Conservation (phyloP, 2,888 invertebrate genomes). For the Xestia c-nigrum region DNA sequence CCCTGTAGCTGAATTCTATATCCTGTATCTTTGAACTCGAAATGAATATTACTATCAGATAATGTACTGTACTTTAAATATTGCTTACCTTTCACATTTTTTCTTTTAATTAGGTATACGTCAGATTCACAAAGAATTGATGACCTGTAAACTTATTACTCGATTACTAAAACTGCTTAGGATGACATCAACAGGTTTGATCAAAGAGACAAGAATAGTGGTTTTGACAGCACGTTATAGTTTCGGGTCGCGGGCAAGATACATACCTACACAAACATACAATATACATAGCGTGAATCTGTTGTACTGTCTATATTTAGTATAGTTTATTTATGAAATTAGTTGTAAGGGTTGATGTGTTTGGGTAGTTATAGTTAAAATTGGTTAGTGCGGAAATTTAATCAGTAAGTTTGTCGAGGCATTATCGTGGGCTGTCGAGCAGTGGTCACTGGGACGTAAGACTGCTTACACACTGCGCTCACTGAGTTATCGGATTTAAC, state of each 20-base stretch:
- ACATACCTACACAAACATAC: background rate
- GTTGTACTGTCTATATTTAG: constrained; percentile 22
- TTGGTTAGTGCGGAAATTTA: constrained; percentile 76
- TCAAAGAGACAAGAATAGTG: constrained; percentile 59
- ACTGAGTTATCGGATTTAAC: constrained; percentile 19
- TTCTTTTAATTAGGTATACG: background rate
- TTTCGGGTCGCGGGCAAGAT: constrained; percentile 13
- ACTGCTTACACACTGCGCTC: constrained; percentile 49
- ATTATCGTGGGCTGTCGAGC: constrained; percentile 70
- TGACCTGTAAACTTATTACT: background rate
- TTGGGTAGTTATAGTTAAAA: constrained; percentile 69
- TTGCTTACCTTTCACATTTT: background rate
- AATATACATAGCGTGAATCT: background rate
- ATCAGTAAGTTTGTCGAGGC: constrained; percentile 76
- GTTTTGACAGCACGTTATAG: constrained; percentile 51
- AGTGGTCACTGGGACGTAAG: constrained; percentile 59
- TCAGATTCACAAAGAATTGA: background rate
- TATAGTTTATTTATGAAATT: constrained; percentile 71
- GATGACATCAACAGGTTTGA: constrained; percentile 45
- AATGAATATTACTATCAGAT: background rate
- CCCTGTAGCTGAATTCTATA: constrained; percentile 16
- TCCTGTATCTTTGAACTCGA: constrained; percentile 8
- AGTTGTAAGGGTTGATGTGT: constrained; percentile 68
- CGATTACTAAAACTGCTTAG: constrained; percentile 9
- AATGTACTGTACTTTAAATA: background rate